A percentile compares a stretch with the other conserved stretches of the same genome.
phyloP scores from a whole-genome alignment of 2,113 vertebrate species.

The Phalacrocorax aristotelis region DNA sequence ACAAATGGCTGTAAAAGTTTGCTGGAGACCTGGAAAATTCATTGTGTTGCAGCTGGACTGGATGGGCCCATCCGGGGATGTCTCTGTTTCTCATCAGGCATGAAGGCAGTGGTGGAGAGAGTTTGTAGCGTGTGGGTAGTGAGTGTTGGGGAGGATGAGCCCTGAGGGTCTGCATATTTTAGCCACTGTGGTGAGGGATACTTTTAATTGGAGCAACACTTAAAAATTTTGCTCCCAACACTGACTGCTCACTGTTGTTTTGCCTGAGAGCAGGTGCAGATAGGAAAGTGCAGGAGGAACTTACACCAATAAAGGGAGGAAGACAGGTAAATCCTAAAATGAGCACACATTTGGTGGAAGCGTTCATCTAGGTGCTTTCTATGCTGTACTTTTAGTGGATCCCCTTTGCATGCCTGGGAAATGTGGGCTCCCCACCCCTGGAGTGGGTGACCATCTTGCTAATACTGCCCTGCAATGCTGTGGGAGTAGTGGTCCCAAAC shows the following conservation, averaged over 20 bases:
- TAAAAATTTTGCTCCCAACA: not conserved
- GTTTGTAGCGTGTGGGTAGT: not conserved
- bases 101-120: not conserved
- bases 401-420: not conserved
- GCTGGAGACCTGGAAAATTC: slow-evolving; percentile 45
- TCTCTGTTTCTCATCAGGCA: not conserved
- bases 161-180: not conserved
- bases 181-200: not conserved
- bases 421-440: not conserved
- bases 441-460: not conserved
- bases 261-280: not conserved
- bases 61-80: not conserved
- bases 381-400: not conserved
- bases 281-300: not conserved
- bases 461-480: not conserved
- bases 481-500: not conserved
- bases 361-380: not conserved
- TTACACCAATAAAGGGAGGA: not conserved
- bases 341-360: not conserved
- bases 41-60: slow-evolving; percentile 60
- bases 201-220: not conserved
- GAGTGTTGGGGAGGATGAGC: not conserved
- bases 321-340: not conserved
- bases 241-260: not conserved
- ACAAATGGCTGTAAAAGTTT: slow-evolving; percentile 56